Evolutionary conservation across 2,797 vertebrate species (phyloP).

Genomic region (Nannoperca australis): DNA sequence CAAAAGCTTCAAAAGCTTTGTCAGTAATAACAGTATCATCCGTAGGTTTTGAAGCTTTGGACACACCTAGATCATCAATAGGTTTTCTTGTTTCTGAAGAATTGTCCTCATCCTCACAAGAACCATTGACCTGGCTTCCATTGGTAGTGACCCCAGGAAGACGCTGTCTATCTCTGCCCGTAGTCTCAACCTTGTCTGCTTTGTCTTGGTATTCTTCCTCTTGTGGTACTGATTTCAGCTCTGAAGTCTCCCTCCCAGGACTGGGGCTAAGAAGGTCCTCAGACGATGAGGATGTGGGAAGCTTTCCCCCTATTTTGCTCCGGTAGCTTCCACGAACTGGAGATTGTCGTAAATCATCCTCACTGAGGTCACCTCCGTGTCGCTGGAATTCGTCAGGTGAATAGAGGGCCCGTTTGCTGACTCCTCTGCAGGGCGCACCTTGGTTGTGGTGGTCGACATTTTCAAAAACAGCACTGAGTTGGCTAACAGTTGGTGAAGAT

Average conservation of each 20-base stretch:
- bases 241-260: slow-evolving; percentile 69
- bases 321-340: slow-evolving; percentile 74
- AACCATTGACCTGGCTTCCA: slow-evolving; percentile 74
- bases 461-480: slow-evolving; percentile 97
- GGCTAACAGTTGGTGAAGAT: slow-evolving; percentile 96
- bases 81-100: slow-evolving; percentile 55
- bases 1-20: slow-evolving; percentile 15
- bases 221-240: slow-evolving; percentile 44
- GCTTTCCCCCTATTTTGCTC: slow-evolving; percentile 74
- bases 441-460: slow-evolving; percentile 87
- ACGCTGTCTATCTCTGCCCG: slow-evolving; percentile 7
- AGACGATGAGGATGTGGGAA: slow-evolving; percentile 81
- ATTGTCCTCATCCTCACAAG: slow-evolving; percentile 76
- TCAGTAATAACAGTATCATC: slow-evolving; percentile 60
- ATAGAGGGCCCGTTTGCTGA: slow-evolving; percentile 84
- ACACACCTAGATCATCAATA: slow-evolving; percentile 54
- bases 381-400: slow-evolving; percentile 85
- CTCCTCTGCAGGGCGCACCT: slow-evolving; percentile 77
- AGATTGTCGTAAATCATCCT: slow-evolving; percentile 86
- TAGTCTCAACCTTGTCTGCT: slow-evolving; percentile 40
- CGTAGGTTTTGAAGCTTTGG: slow-evolving; percentile 57
- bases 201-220: slow-evolving; percentile 68
- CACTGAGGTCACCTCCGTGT: slow-evolving; percentile 83
- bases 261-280: slow-evolving; percentile 85
- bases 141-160: slow-evolving; percentile 57